A percentile compares a stretch with the other conserved stretches of the same genome.
phyloP scores from a whole-genome alignment of 2,797 vertebrate genomes.

The Buphagus erythrorhynchus region DNA sequence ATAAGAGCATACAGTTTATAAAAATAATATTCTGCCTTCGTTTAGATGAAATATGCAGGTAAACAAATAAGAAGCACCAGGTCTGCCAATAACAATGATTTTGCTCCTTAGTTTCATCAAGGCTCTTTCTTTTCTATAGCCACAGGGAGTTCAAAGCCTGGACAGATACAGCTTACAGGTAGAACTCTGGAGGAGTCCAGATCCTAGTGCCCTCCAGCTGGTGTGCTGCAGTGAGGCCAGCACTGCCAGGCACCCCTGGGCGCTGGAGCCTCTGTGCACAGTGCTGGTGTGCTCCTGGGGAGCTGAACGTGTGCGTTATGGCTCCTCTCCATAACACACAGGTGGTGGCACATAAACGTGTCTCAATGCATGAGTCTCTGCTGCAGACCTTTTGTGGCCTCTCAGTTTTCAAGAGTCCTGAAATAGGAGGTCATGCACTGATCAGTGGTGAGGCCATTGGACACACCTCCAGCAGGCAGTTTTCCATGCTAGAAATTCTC shows the following conservation, averaged over 20 bases:
- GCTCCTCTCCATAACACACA: not conserved
- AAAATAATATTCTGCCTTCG: slow-evolving; percentile 34
- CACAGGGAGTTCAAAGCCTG: not conserved
- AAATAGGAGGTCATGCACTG: not conserved
- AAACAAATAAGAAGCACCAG: slow-evolving; percentile 30
- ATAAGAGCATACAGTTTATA: slow-evolving; percentile 16
- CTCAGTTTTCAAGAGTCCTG: not conserved
- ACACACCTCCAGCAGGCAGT: not conserved
- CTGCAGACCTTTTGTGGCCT: not conserved
- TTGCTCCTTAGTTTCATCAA: not conserved
- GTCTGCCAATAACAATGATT: not conserved
- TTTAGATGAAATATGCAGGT: slow-evolving; percentile 39
- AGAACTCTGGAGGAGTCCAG: not conserved
- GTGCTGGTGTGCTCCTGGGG: not conserved
- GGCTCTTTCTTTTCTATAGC: not conserved
- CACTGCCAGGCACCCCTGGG: not conserved
- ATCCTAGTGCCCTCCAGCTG: not conserved
- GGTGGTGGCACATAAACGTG: not conserved
- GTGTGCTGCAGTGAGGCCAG: not conserved
- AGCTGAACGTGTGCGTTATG: not conserved
- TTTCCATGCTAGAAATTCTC: not conserved
- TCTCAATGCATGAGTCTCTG: rapidly evolving
- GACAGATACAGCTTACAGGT: not conserved
- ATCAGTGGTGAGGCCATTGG: not conserved
- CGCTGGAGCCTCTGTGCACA: not conserved